Conservation (phyloP, 2,797 vertebrate species). For the Mareca strepera region DNA sequence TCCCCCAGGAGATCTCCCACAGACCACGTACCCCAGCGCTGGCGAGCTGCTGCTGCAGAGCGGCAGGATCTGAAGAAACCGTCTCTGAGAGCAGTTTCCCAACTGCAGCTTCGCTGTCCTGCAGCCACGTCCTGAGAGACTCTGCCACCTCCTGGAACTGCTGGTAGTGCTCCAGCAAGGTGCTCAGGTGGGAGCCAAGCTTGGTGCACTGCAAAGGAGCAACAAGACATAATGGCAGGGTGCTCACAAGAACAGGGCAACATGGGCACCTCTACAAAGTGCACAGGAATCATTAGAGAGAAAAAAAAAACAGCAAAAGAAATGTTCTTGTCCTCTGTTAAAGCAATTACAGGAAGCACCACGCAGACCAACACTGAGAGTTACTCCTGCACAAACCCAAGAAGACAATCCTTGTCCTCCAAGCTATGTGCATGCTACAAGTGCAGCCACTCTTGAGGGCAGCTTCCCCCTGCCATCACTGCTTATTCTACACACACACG, state of each 20-base stretch:
- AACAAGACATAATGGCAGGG: rapidly evolving
- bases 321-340: not conserved
- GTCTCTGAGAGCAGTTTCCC: constrained; percentile 83
- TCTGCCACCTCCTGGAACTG: constrained; percentile 91
- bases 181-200: constrained; percentile 86
- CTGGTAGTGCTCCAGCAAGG: constrained; percentile 88
- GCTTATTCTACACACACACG: rapidly evolving
- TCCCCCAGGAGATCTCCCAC: too few species aligned
- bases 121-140: constrained; percentile 88
- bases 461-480: not conserved
- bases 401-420: not conserved
- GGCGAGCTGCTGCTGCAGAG: constrained; percentile 86
- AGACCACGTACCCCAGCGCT: constrained; percentile 84
- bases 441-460: not conserved
- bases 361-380: not conserved
- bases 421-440: rapidly evolving
- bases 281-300: too few species aligned
- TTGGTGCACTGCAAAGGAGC: constrained; percentile 83
- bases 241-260: rapidly evolving
- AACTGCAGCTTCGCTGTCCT: constrained; percentile 82
- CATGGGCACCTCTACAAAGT: rapidly evolving
- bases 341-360: not conserved
- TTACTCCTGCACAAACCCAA: not conserved
- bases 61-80: constrained; percentile 82
- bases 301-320: not conserved